Base-by-base conservation (phyloP, 1,140 invertebrate genomes). In the Himalopsyche phryganea region DNA sequence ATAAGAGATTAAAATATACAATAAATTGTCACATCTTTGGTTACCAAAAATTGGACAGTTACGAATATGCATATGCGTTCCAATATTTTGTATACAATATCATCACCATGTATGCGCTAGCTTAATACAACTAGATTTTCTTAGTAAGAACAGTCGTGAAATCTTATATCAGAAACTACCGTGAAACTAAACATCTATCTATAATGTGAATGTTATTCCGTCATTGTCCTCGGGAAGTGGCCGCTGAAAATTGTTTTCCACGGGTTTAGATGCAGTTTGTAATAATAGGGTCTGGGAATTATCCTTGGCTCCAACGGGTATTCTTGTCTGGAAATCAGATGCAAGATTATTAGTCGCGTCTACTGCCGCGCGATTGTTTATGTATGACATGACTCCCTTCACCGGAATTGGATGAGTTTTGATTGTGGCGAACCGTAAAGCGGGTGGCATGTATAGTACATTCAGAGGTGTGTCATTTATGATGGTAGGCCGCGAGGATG, bases 201-300 rank as follows among this genome's bases (percentile, higher is more conserved):
- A 50, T 20, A 50, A 36, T 6, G 48, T 35, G 32, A 52, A 52
- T 52, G 4, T 42, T 6, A 52, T 42, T 13, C 50, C 50, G n/a
- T 52, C 50, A 13, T 23, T 51, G 40, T 42, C 50, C 11, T 42
- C n/a, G 50, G 50, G 50, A 11, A 42, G 9, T 13, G 36, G 50
- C 17, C 19, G n/a, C 23, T 52, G 50, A 20, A 41, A 51, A 13
- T n/a, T 38, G 5, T 2, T 40, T 33, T 38, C 32, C 33, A 40
- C 23, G 18, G 9, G 19, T 23, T 17, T 50, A 18, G 32, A 17
- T 14, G 28, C 20, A 36, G 32, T 20, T 33, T 13, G 23, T 9
- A 9, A 28, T 28, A 28, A 28, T 3, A 48, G 35, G 50, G 11
- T n/a, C n/a, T 38, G 38, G 32, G 13, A 3, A 36, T 17, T 28